Percentiles rank a stretch among this genome's conserved stretches.
These are phyloP conservation scores for Cephalotes varians DNA, from an alignment of 2,888 invertebrate genomes.

Conservation along the genomic window DNA sequence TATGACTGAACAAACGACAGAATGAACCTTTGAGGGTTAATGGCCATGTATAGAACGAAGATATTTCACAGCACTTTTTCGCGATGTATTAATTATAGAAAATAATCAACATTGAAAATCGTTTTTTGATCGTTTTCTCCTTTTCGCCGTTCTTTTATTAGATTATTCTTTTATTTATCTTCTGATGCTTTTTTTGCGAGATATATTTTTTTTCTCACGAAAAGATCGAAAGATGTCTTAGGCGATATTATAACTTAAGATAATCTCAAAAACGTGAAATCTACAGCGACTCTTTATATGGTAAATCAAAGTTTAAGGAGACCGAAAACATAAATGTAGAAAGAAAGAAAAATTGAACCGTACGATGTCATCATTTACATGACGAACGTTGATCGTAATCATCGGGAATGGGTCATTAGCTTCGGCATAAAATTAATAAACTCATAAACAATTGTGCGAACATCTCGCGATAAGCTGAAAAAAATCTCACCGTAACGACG, in stretches of 20 bases:
- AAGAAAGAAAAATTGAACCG: not conserved
- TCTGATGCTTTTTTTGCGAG: not conserved
- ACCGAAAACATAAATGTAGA: not conserved
- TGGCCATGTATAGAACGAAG: constrained; percentile 59
- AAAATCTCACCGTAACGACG: constrained; percentile 15
- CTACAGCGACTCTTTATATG: not conserved
- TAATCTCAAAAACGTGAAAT: constrained; percentile 57
- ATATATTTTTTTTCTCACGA: not conserved
- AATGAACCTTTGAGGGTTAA: constrained; percentile 64
- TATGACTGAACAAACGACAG: constrained; percentile 76
- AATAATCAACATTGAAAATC: constrained; percentile 77
- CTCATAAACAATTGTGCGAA: constrained; percentile 33
- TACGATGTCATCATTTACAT: not conserved
- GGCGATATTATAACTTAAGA: constrained; percentile 22
- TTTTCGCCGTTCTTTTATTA: too few species aligned
- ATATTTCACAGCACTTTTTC: constrained; percentile 51
- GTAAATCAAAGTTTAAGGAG: not conserved
- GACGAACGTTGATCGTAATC: constrained; percentile 22
- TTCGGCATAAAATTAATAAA: constrained; percentile 48
- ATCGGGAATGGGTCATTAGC: constrained; percentile 28
- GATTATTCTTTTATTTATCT: too few species aligned
- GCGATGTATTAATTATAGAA: constrained; percentile 79
- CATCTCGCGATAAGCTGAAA: constrained; percentile 33
- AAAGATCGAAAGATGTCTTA: not conserved
- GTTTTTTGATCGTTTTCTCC: constrained; percentile 26